Conservation (phyloP, 2,113 vertebrate species). For the Hassar affinis region DNA sequence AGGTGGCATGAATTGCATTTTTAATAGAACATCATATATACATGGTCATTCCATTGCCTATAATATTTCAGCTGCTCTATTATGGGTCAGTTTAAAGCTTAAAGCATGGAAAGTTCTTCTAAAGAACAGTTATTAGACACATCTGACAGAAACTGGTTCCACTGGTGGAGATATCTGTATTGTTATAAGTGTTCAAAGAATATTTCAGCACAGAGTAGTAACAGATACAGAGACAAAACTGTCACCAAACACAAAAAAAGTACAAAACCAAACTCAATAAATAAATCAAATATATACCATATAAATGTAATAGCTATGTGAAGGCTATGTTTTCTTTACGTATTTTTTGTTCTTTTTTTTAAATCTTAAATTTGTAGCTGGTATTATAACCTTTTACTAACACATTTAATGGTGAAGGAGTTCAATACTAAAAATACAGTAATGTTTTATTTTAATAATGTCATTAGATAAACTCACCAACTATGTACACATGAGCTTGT, state of each 20-base stretch:
- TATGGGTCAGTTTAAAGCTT: conserved; percentile 70
- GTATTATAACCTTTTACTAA: conserved; percentile 76
- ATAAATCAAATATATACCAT: conserved; percentile 84
- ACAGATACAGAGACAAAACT: conserved; percentile 71
- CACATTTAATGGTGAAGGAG: conserved; percentile 74
- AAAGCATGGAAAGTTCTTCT: conserved; percentile 62
- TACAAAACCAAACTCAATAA: conserved; percentile 80
- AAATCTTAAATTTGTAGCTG: conserved; percentile 67
- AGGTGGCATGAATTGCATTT: conserved; percentile 73
- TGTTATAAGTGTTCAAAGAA: conserved; percentile 72
- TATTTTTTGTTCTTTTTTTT: conserved; percentile 57
- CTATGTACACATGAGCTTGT: conserved; percentile 76
- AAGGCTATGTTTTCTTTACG: conserved; percentile 73
- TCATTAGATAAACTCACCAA: conserved; percentile 72
- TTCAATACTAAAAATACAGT: conserved; percentile 81
- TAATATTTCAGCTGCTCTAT: conserved; percentile 69
- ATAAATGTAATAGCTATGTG: conserved; percentile 79
- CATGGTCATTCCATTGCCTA: conserved; percentile 78
- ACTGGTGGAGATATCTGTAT: conserved; percentile 71
- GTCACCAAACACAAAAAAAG: conserved; percentile 73
- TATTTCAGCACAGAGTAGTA: conserved; percentile 74
- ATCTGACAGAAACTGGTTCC: conserved; percentile 64
- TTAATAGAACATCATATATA: conserved; percentile 83
- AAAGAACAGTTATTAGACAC: conserved; percentile 60
- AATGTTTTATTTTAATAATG: conserved; percentile 68